phyloP scores from a whole-genome alignment of 2,888 invertebrate species.

The Piscicola geometra region DNA sequence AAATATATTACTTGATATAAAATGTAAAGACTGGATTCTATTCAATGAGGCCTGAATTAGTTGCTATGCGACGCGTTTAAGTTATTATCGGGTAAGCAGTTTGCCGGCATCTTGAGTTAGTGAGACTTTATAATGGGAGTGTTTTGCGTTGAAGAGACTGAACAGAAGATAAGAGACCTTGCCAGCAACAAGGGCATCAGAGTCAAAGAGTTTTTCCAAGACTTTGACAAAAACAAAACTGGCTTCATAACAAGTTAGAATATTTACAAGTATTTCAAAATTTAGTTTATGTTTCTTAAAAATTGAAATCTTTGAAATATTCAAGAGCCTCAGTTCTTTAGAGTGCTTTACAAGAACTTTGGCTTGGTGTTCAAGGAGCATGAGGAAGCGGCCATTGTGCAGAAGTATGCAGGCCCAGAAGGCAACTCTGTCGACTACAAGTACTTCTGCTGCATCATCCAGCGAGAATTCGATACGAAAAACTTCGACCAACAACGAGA shows the following conservation, averaged over 20 bases:
- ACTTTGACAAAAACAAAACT: constrained; percentile 54
- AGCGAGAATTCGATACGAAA: constrained; percentile 50
- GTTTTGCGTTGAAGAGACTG: constrained; percentile 37
- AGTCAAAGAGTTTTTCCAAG: constrained; percentile 54
- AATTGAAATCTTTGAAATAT: constrained; percentile 1
- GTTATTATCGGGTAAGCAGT: too few relatives aligned
- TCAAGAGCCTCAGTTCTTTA: constrained; percentile 54
- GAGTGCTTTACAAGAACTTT: constrained; percentile 54
- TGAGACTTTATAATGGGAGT: constrained; percentile 35
- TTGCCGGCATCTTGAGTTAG: neutral
- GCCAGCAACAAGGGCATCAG: constrained; percentile 53
- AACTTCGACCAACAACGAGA: constrained; percentile 42
- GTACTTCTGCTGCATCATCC: constrained; percentile 52
- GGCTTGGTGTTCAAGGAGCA: constrained; percentile 49
- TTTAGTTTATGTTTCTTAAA: constrained; percentile 16
- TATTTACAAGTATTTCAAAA: neutral
- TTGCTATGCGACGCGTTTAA: neutral
- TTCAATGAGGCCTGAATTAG: neutral
- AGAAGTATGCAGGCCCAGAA: constrained; percentile 49
- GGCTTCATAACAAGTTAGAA: constrained; percentile 55
- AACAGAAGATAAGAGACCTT: constrained; percentile 48
- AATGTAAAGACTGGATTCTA: too few relatives aligned
- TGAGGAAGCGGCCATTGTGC: constrained; percentile 48
- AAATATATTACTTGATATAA: too few relatives aligned
- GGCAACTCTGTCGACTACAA: constrained; percentile 53